Evolutionary conservation across 2,888 invertebrate genomes (phyloP), one percentile per base, ranked within the genome.

Genomic region (Standfussiana lucernea): DNA sequence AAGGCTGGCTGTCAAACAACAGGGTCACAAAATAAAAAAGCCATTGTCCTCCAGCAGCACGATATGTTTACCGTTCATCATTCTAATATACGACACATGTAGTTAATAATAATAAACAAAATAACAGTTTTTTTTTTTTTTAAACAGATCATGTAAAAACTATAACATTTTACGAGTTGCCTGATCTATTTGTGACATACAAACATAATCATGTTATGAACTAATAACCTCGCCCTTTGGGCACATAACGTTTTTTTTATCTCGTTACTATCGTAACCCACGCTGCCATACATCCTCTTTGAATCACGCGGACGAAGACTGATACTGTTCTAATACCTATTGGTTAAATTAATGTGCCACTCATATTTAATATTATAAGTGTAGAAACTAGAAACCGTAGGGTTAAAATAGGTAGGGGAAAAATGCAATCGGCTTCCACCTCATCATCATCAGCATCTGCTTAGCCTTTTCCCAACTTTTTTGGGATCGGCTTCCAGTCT

Each of bases 151-250:
- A 56, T 53, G 71, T 71, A 28, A 64, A 28, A 64, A 15, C 45
- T 68, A 32, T 71, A 67, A 72, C 11, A 64, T 77, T 83, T 85
- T 74, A 85, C 72, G 83, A 80, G 75, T 74, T 42, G 72, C 50
- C 71, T 64, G 74, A 61, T 78, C 78, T 86, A 83, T 86, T 83
- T 75, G 67, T 75, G 64, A 74, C 71, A 75, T 77, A 24, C 35
- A 37, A 28, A 68, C 10, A 77, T 80, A 75, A 84, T 84, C 73
- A 32, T 42, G 67, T 72, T 69, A 67, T 80, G 80, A 77, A 83
- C 84, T 79, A 68, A 76, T 86, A 82, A 91, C 92, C 82, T 79
- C 90, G 88, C 91, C 90, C 89, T 88, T 83, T 82, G 72, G 79
- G 83, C 64, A 80, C 68, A 85, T 82, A 71, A 79, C 70, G 69